These are phyloP conservation scores for Drosophila pseudotakahashii DNA, from an alignment of 2,888 invertebrate species.

Conservation along the genomic window DNA sequence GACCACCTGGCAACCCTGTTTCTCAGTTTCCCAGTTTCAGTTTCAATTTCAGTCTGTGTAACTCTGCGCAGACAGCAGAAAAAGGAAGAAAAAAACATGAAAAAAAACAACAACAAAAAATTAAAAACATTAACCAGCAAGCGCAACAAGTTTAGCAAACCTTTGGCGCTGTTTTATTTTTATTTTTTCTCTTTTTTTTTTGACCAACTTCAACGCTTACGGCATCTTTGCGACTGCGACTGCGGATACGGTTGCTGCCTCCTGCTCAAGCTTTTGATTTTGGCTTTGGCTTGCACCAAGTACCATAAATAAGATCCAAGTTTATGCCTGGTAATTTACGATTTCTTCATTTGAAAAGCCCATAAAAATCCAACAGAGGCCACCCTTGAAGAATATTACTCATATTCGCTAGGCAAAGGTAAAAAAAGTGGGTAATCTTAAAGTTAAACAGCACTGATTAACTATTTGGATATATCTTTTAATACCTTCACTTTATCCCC, in stretches of 20 bases:
- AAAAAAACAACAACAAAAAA: background rate
- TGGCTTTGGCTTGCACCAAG: conserved; percentile 71
- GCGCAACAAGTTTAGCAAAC: conserved; percentile 72
- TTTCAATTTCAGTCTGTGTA: conserved; percentile 39
- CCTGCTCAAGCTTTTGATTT: conserved; percentile 35
- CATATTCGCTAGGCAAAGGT: background rate
- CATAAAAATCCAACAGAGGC: background rate
- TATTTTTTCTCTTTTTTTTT: conserved; percentile 32
- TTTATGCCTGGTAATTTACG: conserved; percentile 35
- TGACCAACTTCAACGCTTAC: conserved; percentile 76
- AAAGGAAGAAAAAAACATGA: conserved; percentile 3
- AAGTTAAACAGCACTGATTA: background rate
- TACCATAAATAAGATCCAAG: conserved; percentile 34
- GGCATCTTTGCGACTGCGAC: conserved; percentile 49
- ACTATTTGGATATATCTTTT: background rate
- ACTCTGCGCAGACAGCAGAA: conserved; percentile 37
- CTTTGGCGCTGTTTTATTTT: conserved; percentile 37
- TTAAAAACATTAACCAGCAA: conserved; percentile 38
- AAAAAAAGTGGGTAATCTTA: background rate
- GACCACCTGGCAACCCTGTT: conserved; percentile 64
- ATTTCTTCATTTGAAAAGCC: conserved; percentile 18
- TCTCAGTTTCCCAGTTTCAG: conserved; percentile 26
- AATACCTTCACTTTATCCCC: no score
- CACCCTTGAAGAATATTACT: conserved; percentile 20
- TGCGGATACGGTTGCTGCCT: conserved; percentile 41